Base-by-base conservation (phyloP, 2,113 vertebrate species). In the Ciconia boyciana region DNA sequence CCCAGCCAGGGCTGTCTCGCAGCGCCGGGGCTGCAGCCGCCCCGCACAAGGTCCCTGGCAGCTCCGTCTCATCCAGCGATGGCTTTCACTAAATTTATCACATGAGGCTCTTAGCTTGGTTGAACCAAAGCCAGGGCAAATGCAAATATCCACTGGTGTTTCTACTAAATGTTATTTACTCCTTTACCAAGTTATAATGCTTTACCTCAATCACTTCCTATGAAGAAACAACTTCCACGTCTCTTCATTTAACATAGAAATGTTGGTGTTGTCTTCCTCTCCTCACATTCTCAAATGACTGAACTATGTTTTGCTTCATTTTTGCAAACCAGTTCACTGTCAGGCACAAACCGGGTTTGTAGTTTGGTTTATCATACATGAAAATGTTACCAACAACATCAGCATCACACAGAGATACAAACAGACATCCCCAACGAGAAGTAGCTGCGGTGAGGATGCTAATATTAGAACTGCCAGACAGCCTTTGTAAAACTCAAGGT, bases 401-500 rank as follows among this genome's bases (percentile, higher is more conserved):
- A 79, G 70, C 74, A 84, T 58, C 92, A 72, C 86, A 20, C 60
- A 64, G 94, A 89, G 52, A 79, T 61, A 19, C 44, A 83, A 83
- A 77, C 44, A 85, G 77, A 25, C 77, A 36, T 62, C 2, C 0
- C 39, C 61, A 77, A n/a, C 2, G 16, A 79, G 68, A 74, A 83
- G 78, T 17, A 64, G 65, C 83, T 85, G 70, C 31, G n/a, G 74
- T 32, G 57, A 64, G 77, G 77, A 62, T 71, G 19, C 77, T 91
- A 85, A 87, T 69, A 94, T 76, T 93, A 91, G 84, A 96, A 64
- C 84, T 91, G 87, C 86, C 69, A 94, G 81, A 89, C 91, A 85
- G 87, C 81, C 87, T 95, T 84, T 82, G 81, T 94, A 55, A 55
- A 95, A 64, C 65, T 87, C 69, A 17, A 32, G 55, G 48, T 93